Percentiles rank a stretch among this genome's conserved stretches.
These are phyloP conservation scores for Chironomus striatipennis DNA, from an alignment of 1,140 invertebrate genomes.

Conservation along the genomic window DNA sequence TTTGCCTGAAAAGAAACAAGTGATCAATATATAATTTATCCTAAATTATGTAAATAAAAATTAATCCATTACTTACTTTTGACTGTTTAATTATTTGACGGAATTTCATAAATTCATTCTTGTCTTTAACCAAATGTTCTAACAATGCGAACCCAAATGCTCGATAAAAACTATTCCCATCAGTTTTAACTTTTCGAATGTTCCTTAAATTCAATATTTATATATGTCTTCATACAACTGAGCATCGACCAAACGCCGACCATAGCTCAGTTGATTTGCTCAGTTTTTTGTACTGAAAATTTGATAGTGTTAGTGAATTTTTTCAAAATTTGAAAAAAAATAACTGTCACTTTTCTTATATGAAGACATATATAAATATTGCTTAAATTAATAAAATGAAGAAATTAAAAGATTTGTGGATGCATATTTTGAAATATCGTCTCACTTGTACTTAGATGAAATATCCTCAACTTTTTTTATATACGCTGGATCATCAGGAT, in stretches of 20 bases:
- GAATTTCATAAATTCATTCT: slow-evolving; percentile 77
- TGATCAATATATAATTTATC: too few relatives aligned
- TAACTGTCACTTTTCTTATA: too few relatives aligned
- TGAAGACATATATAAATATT: too few relatives aligned
- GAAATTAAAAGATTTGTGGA: neutral
- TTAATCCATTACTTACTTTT: slow-evolving; percentile 50
- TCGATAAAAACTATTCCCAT: slow-evolving; percentile 97
- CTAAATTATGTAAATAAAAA: too few relatives aligned
- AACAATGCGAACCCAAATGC: slow-evolving; percentile 92
- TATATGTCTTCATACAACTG: too few relatives aligned
- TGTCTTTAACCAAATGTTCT: slow-evolving; percentile 77
- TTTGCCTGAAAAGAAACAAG: slow-evolving; percentile 52
- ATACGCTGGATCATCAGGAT: slow-evolving; percentile 78
- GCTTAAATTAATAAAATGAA: too few relatives aligned
- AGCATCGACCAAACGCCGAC: too few relatives aligned
- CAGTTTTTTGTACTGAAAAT: too few relatives aligned
- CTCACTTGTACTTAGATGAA: slow-evolving; percentile 62
- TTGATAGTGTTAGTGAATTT: too few relatives aligned
- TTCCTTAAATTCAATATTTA: slow-evolving; percentile 24
- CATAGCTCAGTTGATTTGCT: too few relatives aligned
- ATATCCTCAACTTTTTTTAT: slow-evolving; percentile 74
- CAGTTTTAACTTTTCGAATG: slow-evolving; percentile 54
- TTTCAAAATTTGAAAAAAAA: too few relatives aligned
- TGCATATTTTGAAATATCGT: slow-evolving; percentile 45
- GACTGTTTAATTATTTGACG: slow-evolving; percentile 72